Conservation (phyloP, 30 jellyfish, hydroid and myxozoan genomes). For the Hydractinia echinata region DNA sequence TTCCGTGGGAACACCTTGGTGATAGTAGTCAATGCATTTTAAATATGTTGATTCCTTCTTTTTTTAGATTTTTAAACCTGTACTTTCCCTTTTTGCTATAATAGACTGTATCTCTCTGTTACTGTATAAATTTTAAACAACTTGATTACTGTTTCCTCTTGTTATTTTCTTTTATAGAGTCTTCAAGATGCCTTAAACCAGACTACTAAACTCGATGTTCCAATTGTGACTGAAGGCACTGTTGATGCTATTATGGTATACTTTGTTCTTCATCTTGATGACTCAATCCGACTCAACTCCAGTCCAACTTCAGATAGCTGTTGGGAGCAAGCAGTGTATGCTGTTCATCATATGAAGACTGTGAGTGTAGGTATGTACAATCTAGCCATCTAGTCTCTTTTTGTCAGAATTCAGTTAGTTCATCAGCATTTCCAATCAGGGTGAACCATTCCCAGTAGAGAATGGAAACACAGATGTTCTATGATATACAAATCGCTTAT, state of each 20-base stretch:
- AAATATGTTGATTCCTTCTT: not conserved
- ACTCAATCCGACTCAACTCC: conserved; percentile 23
- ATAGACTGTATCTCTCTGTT: not conserved
- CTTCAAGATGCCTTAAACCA: conserved; percentile 4
- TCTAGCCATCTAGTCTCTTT: too few species aligned
- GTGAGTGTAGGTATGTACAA: not conserved
- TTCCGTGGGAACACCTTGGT: too few species aligned
- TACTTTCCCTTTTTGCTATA: not conserved
- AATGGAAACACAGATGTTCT: too few species aligned
- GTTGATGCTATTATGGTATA: conserved; percentile 63
- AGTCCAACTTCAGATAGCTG: conserved; percentile 64
- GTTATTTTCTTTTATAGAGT: not conserved
- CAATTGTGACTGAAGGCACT: conserved; percentile 33
- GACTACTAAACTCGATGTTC: conserved; percentile 8
- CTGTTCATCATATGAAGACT: not conserved
- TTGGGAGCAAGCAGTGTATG: conserved; percentile 87
- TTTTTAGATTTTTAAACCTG: not conserved
- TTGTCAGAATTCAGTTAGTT: too few species aligned
- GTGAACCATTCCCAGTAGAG: too few species aligned
- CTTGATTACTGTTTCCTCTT: too few species aligned
- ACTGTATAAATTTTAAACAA: too few species aligned
- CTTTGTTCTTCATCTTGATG: conserved; percentile 62
- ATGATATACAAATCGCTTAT: too few species aligned
- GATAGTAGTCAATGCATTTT: too few species aligned
- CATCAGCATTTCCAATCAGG: too few species aligned